These are phyloP conservation scores for Aurelia sp. DNA, from an alignment of 30 jellyfish, hydroid and myxozoan genomes.

Conservation along the genomic window DNA sequence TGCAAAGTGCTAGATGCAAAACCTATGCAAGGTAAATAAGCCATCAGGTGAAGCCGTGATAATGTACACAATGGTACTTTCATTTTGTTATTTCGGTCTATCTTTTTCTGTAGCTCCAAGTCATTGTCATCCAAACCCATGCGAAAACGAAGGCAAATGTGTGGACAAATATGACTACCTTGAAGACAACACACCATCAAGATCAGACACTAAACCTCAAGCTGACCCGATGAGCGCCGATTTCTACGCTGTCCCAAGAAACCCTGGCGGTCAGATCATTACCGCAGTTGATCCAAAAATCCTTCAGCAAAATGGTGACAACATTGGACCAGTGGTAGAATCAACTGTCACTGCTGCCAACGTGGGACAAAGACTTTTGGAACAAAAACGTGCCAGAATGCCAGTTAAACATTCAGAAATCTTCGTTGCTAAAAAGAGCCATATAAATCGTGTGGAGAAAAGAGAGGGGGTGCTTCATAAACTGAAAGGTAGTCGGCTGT, in stretches of 20 bases:
- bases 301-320: conserved; percentile 57
- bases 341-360: conserved; percentile 7
- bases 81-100: too few species aligned
- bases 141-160: conserved; percentile 95
- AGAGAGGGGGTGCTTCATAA: not conserved
- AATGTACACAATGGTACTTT: too few species aligned
- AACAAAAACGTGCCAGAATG: conserved; percentile 2
- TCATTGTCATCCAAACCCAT: conserved; percentile 97
- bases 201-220: not conserved
- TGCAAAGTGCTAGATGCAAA: too few species aligned
- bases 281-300: conserved; percentile 62
- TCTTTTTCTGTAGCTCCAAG: conserved; percentile 63
- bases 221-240: not conserved
- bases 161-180: conserved; percentile 82
- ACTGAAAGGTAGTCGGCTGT: not conserved
- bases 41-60: too few species aligned
- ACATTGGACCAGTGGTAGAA: conserved; percentile 1
- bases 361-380: not conserved
- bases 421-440: conserved; percentile 15
- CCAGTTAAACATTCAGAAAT: conserved; percentile 23
- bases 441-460: not conserved
- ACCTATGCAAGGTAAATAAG: too few species aligned
- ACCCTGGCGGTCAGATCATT: conserved; percentile 36
- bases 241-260: conserved; percentile 12
- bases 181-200: conserved; percentile 30